Evolutionary conservation across 1,140 invertebrate genomes (phyloP).

Genomic region (Psilanteris sp.): DNA sequence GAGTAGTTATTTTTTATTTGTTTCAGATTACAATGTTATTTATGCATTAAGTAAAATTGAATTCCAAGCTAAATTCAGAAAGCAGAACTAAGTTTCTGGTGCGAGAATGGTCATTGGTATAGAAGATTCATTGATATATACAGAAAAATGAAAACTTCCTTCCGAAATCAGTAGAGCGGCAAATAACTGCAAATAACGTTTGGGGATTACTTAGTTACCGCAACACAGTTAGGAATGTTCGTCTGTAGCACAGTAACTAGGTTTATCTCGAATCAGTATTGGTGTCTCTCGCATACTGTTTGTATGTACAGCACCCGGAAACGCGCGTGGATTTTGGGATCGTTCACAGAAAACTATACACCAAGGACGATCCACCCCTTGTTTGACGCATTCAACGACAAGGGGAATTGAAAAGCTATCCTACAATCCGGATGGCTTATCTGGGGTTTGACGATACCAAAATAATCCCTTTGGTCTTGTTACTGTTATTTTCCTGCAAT

Average conservation of each 20-base stretch:
- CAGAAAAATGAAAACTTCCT: slow-evolving; percentile 68
- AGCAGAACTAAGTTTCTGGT: slow-evolving; percentile 6
- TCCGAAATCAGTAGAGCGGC: slow-evolving; percentile 68
- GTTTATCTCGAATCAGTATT: slow-evolving; percentile 65
- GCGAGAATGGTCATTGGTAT: slow-evolving; percentile 17
- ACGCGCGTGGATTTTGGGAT: slow-evolving; percentile 57
- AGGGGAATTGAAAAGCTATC: slow-evolving; percentile 78
- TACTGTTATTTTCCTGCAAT: slow-evolving; percentile 42
- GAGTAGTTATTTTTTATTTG: too few species aligned
- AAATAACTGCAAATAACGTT: slow-evolving; percentile 79
- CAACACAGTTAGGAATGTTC: slow-evolving; percentile 70
- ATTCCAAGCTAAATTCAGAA: not conserved
- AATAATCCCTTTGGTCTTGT: slow-evolving; percentile 55
- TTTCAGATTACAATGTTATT: too few species aligned
- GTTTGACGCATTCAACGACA: slow-evolving; percentile 76
- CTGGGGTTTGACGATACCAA: slow-evolving; percentile 57
- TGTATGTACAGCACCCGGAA: slow-evolving; percentile 8
- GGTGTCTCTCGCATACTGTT: slow-evolving; percentile 16
- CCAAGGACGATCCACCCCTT: slow-evolving; percentile 67
- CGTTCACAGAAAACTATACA: slow-evolving; percentile 60
- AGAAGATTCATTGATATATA: slow-evolving; percentile 50
- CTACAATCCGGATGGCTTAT: slow-evolving; percentile 77
- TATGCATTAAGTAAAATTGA: too few species aligned
- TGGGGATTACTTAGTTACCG: slow-evolving; percentile 78
- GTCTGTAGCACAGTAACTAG: slow-evolving; percentile 68